A percentile compares a stretch with the other conserved stretches of the same genome.
These are phyloP conservation scores for Morbakka virulenta DNA, from an alignment of 30 jellyfish, hydroid and myxozoan genomes.

Conservation along the genomic window DNA sequence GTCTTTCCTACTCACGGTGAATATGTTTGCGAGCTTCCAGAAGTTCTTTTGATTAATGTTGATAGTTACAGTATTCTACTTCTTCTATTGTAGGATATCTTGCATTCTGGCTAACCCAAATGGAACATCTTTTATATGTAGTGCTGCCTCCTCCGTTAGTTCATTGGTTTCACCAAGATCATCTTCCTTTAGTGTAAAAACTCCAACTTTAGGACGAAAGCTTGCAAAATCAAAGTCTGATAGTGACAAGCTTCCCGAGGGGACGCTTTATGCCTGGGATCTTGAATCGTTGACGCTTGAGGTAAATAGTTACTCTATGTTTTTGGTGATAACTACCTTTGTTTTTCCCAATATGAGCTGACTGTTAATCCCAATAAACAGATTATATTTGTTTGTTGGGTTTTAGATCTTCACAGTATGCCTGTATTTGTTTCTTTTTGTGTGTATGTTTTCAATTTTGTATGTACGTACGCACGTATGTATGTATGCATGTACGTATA, in stretches of 20 bases:
- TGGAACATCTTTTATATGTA: constrained; percentile 66
- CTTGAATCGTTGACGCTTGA: constrained; percentile 56
- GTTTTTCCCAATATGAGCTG: neutral
- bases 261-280: constrained; percentile 76
- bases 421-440: too few species aligned
- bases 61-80: too few species aligned
- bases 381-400: neutral
- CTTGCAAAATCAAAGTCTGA: constrained; percentile 47
- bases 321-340: neutral
- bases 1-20: too few species aligned
- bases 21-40: too few species aligned
- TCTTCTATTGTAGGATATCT: neutral
- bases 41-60: too few species aligned
- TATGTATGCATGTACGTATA: too few species aligned
- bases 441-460: too few species aligned
- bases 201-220: neutral
- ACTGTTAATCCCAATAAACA: too few species aligned
- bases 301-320: constrained; percentile 7
- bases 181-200: neutral
- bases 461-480: too few species aligned
- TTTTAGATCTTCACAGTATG: neutral
- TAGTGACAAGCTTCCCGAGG: constrained; percentile 45
- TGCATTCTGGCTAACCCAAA: constrained; percentile 34
- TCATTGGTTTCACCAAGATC: constrained; percentile 18
- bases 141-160: constrained; percentile 49